phyloP scores from a whole-genome alignment of 2,888 invertebrate genomes.

The Sinotaia quadrata region DNA sequence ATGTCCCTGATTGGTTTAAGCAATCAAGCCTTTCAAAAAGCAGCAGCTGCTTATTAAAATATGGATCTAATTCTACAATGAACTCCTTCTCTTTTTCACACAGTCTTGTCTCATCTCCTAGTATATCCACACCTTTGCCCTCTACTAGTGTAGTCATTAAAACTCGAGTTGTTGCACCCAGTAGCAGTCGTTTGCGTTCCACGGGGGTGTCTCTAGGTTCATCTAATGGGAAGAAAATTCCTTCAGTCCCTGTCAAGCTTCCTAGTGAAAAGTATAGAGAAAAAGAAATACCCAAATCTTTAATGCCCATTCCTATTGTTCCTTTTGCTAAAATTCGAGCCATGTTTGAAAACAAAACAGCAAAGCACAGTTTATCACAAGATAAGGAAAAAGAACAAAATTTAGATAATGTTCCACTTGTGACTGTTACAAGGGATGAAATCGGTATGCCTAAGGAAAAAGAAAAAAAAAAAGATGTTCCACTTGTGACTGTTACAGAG shows the following conservation, averaged over 20 bases:
- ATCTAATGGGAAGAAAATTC: slow-evolving; percentile 47
- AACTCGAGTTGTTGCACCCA: slow-evolving; percentile 59
- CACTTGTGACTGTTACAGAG: too few species aligned
- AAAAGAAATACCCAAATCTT: slow-evolving; percentile 53
- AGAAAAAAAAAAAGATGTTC: too few species aligned
- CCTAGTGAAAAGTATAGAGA: slow-evolving; percentile 63
- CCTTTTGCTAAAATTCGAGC: slow-evolving; percentile 62
- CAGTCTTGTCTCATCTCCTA: slow-evolving; percentile 58
- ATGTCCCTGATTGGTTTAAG: slow-evolving; percentile 95
- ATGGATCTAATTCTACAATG: slow-evolving; percentile 59
- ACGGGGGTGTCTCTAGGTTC: slow-evolving; percentile 39
- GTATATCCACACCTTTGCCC: slow-evolving; percentile 53
- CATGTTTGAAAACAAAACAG: slow-evolving; percentile 56
- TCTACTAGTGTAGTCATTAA: slow-evolving; percentile 61
- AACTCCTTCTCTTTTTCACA: slow-evolving; percentile 53
- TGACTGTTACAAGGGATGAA: slow-evolving; percentile 24
- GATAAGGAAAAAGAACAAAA: slow-evolving; percentile 14
- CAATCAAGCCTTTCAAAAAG: slow-evolving; percentile 71
- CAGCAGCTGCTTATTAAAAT: slow-evolving; percentile 59
- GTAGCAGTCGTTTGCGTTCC: slow-evolving; percentile 36
- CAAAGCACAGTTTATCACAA: slow-evolving; percentile 16
- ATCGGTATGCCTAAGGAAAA: too few species aligned
- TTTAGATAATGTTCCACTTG: slow-evolving; percentile 3
- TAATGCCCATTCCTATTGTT: slow-evolving; percentile 64
- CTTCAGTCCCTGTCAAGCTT: slow-evolving; percentile 48